Evolutionary conservation across 1,140 invertebrate species (phyloP), one percentile per base, ranked within the genome.

Genomic region (Psilanteris sp.): DNA sequence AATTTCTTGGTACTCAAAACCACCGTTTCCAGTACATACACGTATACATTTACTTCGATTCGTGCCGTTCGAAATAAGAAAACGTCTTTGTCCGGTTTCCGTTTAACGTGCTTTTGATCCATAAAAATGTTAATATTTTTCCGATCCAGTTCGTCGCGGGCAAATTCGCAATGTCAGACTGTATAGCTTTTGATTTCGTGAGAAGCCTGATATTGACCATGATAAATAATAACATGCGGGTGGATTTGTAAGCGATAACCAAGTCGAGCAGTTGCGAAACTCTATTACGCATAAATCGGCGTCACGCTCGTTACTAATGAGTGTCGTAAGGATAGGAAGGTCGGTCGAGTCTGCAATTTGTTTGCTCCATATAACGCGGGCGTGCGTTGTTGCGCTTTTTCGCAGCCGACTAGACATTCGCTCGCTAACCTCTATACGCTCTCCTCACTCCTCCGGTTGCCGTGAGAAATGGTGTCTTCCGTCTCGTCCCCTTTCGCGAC

Each of bases 311-410:
- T 67, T 48, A 68, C 64, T 59, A 59, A 68, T 68, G 43, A 68
- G 44, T 68, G 52, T 68, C 64, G 66, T 34, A 70, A 59, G 66
- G 44, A 50, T 52, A 68, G 44, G 52, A 70, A 70, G 54, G 66
- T 70, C 54, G 44, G 14, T 9, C 52, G 64, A 50, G 32, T 50
- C 18, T 5, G 44, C 52, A 52, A 70, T 70, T 70, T 54, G 52
- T 48, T 54, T 68, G 66, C 44, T 70, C 66, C 44, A 59, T 43
- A 52, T 70, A 70, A 26, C 43, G 32, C 50, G 41, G 18, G 27
- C 22, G 57, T 20, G 26, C 41, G 29, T 36, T 39, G 1, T 46
- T 44, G 46, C 48, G 52, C 43, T 57, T 39, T 48, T 68, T 68
- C 64, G 52, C 43, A 55, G 48, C 24, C 62, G 37, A 55, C 39